Evolutionary conservation across 2,113 vertebrate species (phyloP).

Genomic region (Gracilinanus agilis): DNA sequence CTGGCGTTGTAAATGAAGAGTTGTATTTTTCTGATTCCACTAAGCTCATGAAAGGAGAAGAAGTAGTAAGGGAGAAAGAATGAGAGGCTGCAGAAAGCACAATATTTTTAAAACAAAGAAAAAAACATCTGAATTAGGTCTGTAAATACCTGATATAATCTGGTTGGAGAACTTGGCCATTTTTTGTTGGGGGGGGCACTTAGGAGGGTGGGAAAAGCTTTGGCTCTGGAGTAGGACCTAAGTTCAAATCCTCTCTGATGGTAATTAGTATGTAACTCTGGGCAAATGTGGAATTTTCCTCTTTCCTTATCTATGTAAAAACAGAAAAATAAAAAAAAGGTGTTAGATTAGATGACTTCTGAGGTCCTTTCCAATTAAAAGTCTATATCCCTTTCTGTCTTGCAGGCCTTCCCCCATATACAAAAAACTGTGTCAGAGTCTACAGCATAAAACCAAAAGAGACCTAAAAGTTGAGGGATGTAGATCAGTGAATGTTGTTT

Average conservation of each 20-base stretch:
- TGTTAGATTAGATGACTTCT: not conserved
- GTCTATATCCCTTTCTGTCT: not conserved
- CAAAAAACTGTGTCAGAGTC: not conserved
- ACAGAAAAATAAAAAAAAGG: not conserved
- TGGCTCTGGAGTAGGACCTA: not conserved
- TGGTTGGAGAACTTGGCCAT: not conserved
- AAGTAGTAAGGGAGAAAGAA: not conserved
- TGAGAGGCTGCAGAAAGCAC: not conserved
- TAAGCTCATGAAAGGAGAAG: conserved; percentile 13
- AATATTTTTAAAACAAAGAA: conserved; percentile 44
- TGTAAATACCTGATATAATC: not conserved
- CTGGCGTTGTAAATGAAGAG: not conserved
- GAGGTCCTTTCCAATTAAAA: not conserved
- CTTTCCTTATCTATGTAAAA: not conserved
- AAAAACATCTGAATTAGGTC: not conserved
- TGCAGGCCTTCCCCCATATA: too few species aligned
- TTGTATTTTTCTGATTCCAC: not conserved
- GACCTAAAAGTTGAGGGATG: not conserved
- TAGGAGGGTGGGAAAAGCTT: not conserved
- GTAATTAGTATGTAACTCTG: not conserved
- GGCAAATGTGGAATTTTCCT: not conserved
- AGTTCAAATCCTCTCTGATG: not conserved
- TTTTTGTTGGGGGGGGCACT: conserved; percentile 15
- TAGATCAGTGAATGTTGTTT: not conserved
- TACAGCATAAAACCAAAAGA: not conserved